Evolutionary conservation across 64 coral and sea anemone genomes (phyloP).

Genomic region (Montipora sp.): DNA sequence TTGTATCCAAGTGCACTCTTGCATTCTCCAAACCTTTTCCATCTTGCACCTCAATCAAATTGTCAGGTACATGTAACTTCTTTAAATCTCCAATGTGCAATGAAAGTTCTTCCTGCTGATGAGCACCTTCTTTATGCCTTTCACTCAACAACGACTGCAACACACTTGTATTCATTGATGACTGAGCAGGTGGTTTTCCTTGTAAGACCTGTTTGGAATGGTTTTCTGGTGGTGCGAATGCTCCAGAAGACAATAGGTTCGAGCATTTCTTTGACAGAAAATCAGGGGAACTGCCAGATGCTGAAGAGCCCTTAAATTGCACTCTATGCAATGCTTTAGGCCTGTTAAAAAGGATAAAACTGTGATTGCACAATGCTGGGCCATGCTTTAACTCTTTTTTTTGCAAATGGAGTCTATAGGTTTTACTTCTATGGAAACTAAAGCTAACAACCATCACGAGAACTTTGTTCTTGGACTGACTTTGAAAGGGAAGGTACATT

Average conservation of each 20-base stretch:
- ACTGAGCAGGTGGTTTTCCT: not conserved
- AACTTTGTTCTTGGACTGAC: no score
- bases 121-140: not conserved
- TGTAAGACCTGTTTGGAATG: conserved; percentile 13
- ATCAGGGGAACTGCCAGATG: not conserved
- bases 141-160: not conserved
- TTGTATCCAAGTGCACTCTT: not conserved
- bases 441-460: no score
- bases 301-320: conserved; percentile 24
- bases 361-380: not conserved
- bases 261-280: no score
- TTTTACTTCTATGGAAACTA: no score
- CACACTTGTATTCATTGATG: not conserved
- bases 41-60: not conserved
- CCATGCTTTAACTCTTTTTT: no score
- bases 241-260: not conserved
- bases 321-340: not conserved
- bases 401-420: no score
- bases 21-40: not conserved
- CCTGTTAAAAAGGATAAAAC: not conserved
- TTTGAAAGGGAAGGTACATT: no score
- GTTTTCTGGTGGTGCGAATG: not conserved
- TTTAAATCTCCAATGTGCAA: not conserved
- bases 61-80: not conserved
- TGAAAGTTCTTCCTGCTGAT: not conserved